Evolutionary conservation across 92 coral and sea anemone genomes (phyloP).

Genomic region (Porites lobata): DNA sequence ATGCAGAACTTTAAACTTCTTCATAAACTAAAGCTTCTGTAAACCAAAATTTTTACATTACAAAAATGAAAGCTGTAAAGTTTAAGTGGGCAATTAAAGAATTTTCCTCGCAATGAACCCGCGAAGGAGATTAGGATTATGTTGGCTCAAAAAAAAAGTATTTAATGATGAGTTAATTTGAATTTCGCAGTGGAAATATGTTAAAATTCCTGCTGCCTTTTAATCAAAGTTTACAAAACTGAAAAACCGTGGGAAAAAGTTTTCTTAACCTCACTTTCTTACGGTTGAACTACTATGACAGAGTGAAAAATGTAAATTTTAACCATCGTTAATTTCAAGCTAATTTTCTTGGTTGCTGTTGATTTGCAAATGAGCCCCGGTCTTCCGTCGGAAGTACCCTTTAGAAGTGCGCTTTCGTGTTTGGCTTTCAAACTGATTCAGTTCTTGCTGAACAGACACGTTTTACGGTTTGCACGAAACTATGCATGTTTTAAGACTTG

Average conservation of each 20-base stretch:
- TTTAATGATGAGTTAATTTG: neutral
- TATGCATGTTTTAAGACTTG: constrained; percentile 8
- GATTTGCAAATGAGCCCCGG: constrained; percentile 8
- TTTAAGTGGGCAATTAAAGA: neutral
- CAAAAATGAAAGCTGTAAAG: neutral
- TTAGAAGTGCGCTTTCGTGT: constrained; percentile 28
- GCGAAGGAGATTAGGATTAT: neutral
- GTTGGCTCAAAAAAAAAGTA: constrained; percentile 21
- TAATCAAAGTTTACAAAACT: constrained; percentile 14
- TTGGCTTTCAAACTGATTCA: constrained; percentile 11
- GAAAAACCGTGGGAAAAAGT: constrained; percentile 7
- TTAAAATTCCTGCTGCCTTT: constrained; percentile 1
- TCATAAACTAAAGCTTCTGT: neutral
- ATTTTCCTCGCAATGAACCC: neutral
- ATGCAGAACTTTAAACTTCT: neutral
- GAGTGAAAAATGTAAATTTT: neutral
- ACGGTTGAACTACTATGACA: constrained; percentile 6
- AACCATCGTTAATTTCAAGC: constrained; percentile 16
- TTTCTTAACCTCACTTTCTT: constrained; percentile 2
- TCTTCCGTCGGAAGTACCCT: constrained; percentile 6
- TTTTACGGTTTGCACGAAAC: constrained; percentile 12
- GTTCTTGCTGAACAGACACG: constrained; percentile 1
- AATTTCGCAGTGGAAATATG: neutral
- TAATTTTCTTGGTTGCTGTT: constrained; percentile 4
- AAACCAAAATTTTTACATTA: neutral